phyloP scores from a whole-genome alignment of 1,140 invertebrate species.

The Drosophila kikkawai region DNA sequence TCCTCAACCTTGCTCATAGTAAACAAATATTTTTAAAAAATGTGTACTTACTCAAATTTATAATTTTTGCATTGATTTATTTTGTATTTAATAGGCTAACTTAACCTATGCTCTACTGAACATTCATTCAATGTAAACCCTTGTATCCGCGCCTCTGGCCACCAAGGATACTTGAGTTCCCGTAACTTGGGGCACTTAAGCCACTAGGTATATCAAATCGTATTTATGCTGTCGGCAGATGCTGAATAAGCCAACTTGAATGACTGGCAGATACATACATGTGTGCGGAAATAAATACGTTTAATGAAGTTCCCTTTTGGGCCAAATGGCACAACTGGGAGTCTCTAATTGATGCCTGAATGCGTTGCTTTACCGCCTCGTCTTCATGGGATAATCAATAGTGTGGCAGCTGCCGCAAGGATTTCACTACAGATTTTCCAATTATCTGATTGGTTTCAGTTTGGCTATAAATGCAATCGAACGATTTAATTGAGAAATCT shows the following conservation, averaged over 20 bases:
- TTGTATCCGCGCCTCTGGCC: slow-evolving; percentile 1
- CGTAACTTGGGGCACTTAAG: slow-evolving; percentile 10
- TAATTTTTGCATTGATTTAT: not conserved
- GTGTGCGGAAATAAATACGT: slow-evolving; percentile 60
- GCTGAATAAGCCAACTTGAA: slow-evolving; percentile 53
- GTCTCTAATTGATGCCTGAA: slow-evolving; percentile 68
- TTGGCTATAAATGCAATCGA: slow-evolving; percentile 8
- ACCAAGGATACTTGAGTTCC: not conserved
- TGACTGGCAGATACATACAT: slow-evolving; percentile 47
- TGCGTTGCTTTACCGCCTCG: slow-evolving; percentile 8
- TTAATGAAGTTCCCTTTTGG: slow-evolving; percentile 67
- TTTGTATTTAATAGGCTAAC: not conserved
- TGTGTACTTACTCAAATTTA: not conserved
- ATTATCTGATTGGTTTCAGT: slow-evolving; percentile 28
- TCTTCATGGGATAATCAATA: slow-evolving; percentile 43
- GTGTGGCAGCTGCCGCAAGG: slow-evolving; percentile 45
- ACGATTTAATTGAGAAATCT: slow-evolving; percentile 9
- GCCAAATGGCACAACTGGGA: slow-evolving; percentile 56
- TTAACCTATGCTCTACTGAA: not conserved
- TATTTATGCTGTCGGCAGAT: slow-evolving; percentile 62
- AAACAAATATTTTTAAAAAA: too few relatives aligned
- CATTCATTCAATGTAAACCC: not conserved
- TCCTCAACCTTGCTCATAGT: too few relatives aligned
- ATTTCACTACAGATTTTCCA: slow-evolving; percentile 47
- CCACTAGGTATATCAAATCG: slow-evolving; percentile 43